Evolutionary conservation across 2,113 vertebrate species (phyloP), one percentile per base, ranked within the genome.

Genomic region (Cardinalis cardinalis): DNA sequence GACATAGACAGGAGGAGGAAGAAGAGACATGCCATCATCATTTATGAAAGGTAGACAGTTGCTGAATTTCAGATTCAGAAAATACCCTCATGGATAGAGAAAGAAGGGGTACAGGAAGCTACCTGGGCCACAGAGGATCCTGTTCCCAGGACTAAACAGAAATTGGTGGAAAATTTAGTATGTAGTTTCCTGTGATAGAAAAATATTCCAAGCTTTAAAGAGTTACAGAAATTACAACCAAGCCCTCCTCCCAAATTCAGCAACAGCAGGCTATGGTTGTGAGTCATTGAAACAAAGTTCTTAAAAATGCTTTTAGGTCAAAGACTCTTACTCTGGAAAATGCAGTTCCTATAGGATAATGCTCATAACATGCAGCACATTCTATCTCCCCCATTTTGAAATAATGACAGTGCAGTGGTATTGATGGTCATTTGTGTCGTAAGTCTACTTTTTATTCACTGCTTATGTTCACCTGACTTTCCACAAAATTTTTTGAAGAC

Each of bases 51-150:
- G 66, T 83, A 71, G 87, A 92, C 20, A 85, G 26, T 25, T 89
- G 58, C 44, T 55, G 43, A 38, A 24, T 93, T 95, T 93, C 52
- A 77, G n/a, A 20, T 93, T 92, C 63, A 92, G 75, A 44, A 86
- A 43, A 87, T 74, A n/a, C 32, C 24, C 25, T 86, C 18, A 29
- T 60, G 24, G 41, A 26, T 12, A 85, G 68, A 64, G 40, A 55
- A 77, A 26, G 14, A 25, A 79, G 10, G 2, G 7, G 6, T 69
- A 46, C 29, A 75, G 41, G 44, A 96, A 75, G 44, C 26, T 31
- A 48, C 18, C 5, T 49, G 21, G 24, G 76, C 40, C 15, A 52
- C 19, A 13, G 43, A 84, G 15, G 18, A 36, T 77, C 15, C 41
- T 6, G 1, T 78, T 82, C 16, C 18, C 18, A 78, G 19, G 17